Evolutionary conservation across 1,140 invertebrate genomes (phyloP).

Genomic region (Diachasma alloeum): DNA sequence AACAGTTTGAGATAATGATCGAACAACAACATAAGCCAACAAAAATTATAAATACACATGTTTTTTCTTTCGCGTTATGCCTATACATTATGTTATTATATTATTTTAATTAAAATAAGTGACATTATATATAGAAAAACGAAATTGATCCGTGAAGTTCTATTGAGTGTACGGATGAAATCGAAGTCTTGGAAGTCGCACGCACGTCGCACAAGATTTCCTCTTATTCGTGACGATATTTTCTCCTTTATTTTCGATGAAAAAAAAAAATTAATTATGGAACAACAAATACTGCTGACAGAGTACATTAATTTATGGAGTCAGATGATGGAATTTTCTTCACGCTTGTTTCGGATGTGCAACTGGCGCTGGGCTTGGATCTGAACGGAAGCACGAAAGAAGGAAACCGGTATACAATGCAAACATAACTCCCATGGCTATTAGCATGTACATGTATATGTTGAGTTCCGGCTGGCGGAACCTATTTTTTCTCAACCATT

Average conservation of each 20-base stretch:
- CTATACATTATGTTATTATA: background rate
- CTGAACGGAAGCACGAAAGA: conserved; percentile 85
- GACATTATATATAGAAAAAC: background rate
- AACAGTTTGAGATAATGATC: background rate
- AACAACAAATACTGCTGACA: conserved; percentile 26
- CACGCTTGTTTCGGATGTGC: conserved; percentile 74
- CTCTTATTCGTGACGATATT: background rate
- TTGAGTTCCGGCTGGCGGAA: conserved; percentile 93
- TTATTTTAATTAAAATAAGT: background rate
- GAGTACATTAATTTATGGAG: background rate
- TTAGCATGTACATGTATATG: conserved; percentile 93
- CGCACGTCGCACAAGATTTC: background rate
- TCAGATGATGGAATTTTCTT: conserved; percentile 35
- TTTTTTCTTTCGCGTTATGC: background rate
- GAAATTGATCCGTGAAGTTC: background rate
- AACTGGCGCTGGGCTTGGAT: conserved; percentile 64
- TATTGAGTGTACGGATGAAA: background rate
- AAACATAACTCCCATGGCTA: conserved; percentile 85
- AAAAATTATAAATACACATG: background rate
- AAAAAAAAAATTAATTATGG: conserved; percentile 4
- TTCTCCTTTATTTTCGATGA: background rate
- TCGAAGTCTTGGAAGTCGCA: background rate
- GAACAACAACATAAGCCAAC: background rate
- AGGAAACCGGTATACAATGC: conserved; percentile 90
- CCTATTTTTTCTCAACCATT: conserved; percentile 92